Base-by-base conservation (phyloP, 1,140 invertebrate genomes). In the Ganaspis sp. region DNA sequence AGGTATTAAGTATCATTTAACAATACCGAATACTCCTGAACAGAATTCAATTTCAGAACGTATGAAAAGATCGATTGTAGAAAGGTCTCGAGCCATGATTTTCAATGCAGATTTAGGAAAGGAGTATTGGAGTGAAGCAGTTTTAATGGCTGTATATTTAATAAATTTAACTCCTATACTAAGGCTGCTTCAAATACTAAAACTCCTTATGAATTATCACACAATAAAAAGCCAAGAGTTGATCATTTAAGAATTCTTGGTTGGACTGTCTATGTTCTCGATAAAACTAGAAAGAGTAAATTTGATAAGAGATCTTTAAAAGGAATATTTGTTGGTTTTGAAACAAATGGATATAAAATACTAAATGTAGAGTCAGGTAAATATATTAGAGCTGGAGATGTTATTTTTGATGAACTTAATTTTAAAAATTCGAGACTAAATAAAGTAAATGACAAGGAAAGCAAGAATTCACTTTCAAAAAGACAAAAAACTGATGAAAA, bases 231-330 rank as follows among this genome's bases (percentile, higher is more conserved):
- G 80, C 88, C 87, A 21, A 72, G 86, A 64, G 40, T 92, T 72
- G 83, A 85, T 74, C 83, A 92, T 87, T 83, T 92, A 77, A 89
- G 85, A 81, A 81, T 89, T 54, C 92, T 92, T 88, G 90, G 90
- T 73, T 89, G 82, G 17, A 90, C 83, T 64, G 87, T 85, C 29
- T 88, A 87, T 80, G 83, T 87, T 29, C 86, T 87, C 74, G 85
- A 88, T 81, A 90, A 90, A 89, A 82, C 70, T 12, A 80, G 74
- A 77, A 86, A 88, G 80, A 58, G 29, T 64, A 90, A 90, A 81
- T 90, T 90, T 80, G 88, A 91, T 83, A 72, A 86, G 53, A 90
- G 86, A 78, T 90, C 86, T 45, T 87, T 58, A 76, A 90, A 88
- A 83, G 84, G 79, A 69, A 88, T 90, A 77, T 73, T 91, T 40